phyloP scores from a whole-genome alignment of 2,113 vertebrate species.

The Nipponia nippon region DNA sequence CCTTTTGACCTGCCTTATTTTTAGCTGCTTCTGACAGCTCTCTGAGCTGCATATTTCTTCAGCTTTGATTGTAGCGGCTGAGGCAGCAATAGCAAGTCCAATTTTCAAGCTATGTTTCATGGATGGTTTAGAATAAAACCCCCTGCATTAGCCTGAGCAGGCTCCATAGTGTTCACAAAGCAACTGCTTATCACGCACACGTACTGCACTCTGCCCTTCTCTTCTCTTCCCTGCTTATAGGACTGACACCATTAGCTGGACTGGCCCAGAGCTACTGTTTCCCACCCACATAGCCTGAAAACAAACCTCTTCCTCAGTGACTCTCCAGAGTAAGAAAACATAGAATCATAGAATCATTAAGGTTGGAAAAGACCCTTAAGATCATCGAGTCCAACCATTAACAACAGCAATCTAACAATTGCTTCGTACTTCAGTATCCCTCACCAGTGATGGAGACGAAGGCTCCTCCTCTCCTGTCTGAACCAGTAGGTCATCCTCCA shows the following conservation, averaged over 20 bases:
- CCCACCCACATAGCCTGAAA: not conserved
- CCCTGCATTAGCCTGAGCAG: not conserved
- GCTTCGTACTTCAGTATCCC: not conserved
- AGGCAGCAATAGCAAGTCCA: slow-evolving; percentile 38
- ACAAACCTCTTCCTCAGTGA: not conserved
- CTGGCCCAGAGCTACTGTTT: not conserved
- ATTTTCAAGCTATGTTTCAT: not conserved
- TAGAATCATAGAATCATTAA: too few relatives aligned
- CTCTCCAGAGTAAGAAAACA: not conserved
- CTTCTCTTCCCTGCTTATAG: not conserved
- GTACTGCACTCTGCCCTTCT: not conserved
- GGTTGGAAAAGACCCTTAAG: too few relatives aligned
- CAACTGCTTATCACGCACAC: not conserved
- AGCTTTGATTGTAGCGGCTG: slow-evolving; percentile 5
- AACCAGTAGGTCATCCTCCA: not conserved
- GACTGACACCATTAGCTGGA: not conserved
- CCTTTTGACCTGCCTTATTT: not conserved
- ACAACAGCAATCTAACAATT: too few relatives aligned
- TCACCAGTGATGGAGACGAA: not conserved
- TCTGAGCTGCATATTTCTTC: not conserved
- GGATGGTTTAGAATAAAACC: not conserved
- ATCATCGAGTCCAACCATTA: too few relatives aligned
- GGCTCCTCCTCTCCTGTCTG: not conserved
- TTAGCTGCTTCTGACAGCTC: not conserved
- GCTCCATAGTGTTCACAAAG: not conserved